Evolutionary conservation across 2,113 vertebrate genomes (phyloP), one percentile per base, ranked within the genome.

Genomic region (Erythrocercus mccallii): DNA sequence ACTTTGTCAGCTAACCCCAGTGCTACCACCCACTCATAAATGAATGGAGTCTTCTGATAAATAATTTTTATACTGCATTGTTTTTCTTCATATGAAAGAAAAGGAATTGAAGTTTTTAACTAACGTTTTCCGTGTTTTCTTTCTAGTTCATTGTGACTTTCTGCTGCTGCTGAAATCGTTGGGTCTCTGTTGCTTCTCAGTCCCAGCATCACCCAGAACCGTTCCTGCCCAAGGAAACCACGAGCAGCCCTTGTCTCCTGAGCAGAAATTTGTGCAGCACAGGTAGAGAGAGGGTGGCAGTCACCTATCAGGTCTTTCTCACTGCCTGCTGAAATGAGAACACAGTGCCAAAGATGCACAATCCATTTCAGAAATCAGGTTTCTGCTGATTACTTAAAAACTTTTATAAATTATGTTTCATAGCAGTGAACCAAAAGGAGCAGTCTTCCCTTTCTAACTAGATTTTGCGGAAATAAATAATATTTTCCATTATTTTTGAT

Each of bases 161-260:
- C n/a, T 48, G 5, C 17, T 64, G 47, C 40, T 45, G 47, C 44
- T 48, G 42, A 40, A 73, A 23, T 45, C 18, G 8, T 2, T 9
- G 24, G 5, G 7, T 37, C 60, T 24, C 0, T 11, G 2, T 3
- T 11, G 4, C 38, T 48, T 8, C 61, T 73, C 28, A 12, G 35
- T 5, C 6, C 35, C 74, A 64, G 83, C 58, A 64, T 11, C 57
- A 14, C 16, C 4, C 0, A 1, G 12, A 47, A 7, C 42, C 5
- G 0, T 15, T 27, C 44, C 21, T 37, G 20, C 25, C 51, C 70
- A 7, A 15, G 78, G 47, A 22, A 81, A 18, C 11, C 70, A 66
- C 2, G 24, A 60, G 45, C 45, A 37, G 2, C 38, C 38, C 0
- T 0, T 12, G 28, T 2, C 42, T 27, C 42, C 1, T 0, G 1